phyloP scores from a whole-genome alignment of 2,888 invertebrate species.

The Apocheima hispidaria region DNA sequence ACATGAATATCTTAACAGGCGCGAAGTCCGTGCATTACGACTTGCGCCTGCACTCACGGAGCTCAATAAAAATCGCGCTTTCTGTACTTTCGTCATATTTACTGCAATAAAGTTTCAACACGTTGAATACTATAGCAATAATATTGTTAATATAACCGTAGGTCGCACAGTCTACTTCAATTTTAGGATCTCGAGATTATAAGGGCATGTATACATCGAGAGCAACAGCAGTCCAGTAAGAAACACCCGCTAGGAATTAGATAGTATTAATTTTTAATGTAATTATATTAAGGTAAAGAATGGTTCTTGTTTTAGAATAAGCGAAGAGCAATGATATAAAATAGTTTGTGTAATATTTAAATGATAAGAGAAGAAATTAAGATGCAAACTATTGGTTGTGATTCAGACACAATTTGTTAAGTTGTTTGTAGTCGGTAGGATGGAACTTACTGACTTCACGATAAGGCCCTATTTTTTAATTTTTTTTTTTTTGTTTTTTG shows the following conservation, averaged over 20 bases:
- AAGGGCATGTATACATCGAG: conserved; percentile 63
- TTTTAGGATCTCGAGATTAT: conserved; percentile 64
- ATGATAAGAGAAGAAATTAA: conserved; percentile 84
- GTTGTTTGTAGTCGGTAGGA: conserved; percentile 77
- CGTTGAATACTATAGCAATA: conserved; percentile 26
- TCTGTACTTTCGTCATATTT: no score
- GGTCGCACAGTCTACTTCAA: conserved; percentile 52
- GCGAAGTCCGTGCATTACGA: no score
- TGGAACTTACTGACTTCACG: conserved; percentile 73
- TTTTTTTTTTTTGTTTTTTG: conserved; percentile 70
- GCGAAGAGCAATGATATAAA: conserved; percentile 85
- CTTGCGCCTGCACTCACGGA: no score
- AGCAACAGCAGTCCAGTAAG: conserved; percentile 77
- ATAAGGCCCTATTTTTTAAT: conserved; percentile 77
- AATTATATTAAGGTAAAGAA: conserved; percentile 84
- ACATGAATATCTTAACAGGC: no score
- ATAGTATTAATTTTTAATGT: conserved; percentile 84
- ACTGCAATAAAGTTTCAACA: conserved; percentile 10
- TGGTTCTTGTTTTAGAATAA: conserved; percentile 85
- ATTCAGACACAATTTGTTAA: conserved; percentile 86
- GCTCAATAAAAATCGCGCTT: no score
- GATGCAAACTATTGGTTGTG: conserved; percentile 86
- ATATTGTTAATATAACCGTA: conserved; percentile 30
- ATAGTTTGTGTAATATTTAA: conserved; percentile 84
- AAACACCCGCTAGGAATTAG: conserved; percentile 83